Percentiles rank a stretch among this genome's conserved stretches.
These are phyloP conservation scores for Mycetomoellerius zeteki DNA, from an alignment of 1,140 invertebrate genomes.

Conservation along the genomic window DNA sequence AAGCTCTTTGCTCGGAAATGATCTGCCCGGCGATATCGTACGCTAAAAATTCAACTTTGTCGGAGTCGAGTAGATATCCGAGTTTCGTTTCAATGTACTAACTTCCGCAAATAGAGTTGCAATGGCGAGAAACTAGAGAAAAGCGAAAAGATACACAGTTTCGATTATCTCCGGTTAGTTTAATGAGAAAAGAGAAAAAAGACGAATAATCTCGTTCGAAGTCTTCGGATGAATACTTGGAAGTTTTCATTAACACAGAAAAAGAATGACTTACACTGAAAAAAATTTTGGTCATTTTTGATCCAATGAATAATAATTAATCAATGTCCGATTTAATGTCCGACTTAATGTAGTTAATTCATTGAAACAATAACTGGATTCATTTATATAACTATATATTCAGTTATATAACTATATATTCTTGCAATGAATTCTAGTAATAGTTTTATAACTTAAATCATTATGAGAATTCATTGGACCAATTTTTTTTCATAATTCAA, in stretches of 20 bases:
- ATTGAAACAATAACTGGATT: too few species aligned
- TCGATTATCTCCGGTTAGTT: neutral
- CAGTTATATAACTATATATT: too few species aligned
- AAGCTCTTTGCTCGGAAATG: constrained; percentile 41
- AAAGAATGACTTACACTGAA: constrained; percentile 8
- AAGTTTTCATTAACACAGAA: constrained; percentile 17
- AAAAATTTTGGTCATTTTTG: too few species aligned
- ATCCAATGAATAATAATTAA: too few species aligned
- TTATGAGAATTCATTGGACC: too few species aligned
- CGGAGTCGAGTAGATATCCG: constrained; percentile 23
- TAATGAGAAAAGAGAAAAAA: neutral
- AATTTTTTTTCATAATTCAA: too few species aligned
- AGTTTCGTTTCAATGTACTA: constrained; percentile 3
- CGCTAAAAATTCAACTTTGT: constrained; percentile 19
- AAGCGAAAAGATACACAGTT: constrained; percentile 41
- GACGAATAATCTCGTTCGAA: neutral
- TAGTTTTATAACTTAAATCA: too few species aligned
- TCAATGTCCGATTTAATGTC: too few species aligned
- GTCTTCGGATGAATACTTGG: neutral
- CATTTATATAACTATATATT: too few species aligned
- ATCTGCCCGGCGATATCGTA: constrained; percentile 2
- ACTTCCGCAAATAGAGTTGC: constrained; percentile 4
- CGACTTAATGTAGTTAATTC: too few species aligned
- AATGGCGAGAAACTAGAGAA: constrained; percentile 40
- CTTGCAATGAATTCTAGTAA: too few species aligned